phyloP scores from a whole-genome alignment of 2,888 invertebrate species.

The Exocentrus adspersus region DNA sequence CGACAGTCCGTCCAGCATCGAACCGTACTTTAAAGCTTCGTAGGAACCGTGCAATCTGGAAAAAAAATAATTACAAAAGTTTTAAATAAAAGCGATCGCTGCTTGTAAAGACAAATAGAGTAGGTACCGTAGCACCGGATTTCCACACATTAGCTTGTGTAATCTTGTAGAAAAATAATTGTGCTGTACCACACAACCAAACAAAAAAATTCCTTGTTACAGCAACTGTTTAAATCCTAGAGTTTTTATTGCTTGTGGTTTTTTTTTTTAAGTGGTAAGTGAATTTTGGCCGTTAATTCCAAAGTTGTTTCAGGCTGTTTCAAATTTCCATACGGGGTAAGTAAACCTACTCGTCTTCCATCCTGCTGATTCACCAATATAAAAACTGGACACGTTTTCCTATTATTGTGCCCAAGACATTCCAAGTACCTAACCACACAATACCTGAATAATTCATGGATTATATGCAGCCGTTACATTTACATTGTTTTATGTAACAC shows the following conservation, averaged over 20 bases:
- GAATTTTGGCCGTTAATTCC: too few species aligned
- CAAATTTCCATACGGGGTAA: too few species aligned
- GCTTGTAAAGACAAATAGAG: too few species aligned
- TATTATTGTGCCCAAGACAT: neutral
- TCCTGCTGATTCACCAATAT: neutral
- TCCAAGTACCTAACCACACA: neutral
- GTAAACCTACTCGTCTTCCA: neutral
- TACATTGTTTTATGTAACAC: constrained; percentile 18
- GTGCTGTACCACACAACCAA: neutral
- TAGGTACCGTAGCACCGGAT: neutral
- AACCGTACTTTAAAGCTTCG: constrained; percentile 93
- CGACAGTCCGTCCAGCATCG: constrained; percentile 84
- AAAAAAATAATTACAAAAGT: too few species aligned
- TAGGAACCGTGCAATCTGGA: constrained; percentile 89
- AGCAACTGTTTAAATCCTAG: too few species aligned
- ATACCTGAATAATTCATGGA: constrained; percentile 12
- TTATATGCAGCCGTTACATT: constrained; percentile 13
- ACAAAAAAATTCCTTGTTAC: too few species aligned
- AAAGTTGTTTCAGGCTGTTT: too few species aligned
- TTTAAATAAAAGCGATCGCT: too few species aligned
- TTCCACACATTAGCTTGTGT: neutral
- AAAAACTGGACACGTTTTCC: neutral
- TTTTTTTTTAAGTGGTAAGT: too few species aligned
- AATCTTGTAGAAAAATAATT: constrained; percentile 5
- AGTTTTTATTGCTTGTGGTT: too few species aligned